Evolutionary conservation across 2,888 invertebrate genomes (phyloP).

Genomic region (Hirtodrosophila cameraria): DNA sequence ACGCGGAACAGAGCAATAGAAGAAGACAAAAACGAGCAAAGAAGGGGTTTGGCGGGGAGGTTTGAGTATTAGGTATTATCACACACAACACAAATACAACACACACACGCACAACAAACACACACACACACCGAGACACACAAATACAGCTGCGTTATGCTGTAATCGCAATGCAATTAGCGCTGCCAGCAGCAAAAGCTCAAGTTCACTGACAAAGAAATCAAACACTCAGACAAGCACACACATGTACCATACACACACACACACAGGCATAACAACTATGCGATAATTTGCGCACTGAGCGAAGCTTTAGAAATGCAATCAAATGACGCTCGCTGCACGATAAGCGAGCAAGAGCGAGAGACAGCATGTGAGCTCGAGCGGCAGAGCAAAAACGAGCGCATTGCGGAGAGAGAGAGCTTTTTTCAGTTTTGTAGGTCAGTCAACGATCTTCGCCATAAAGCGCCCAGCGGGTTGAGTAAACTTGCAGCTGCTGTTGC

Average conservation of each 20-base stretch:
- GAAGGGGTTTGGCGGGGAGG: constrained; percentile 5
- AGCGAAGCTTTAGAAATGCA: constrained; percentile 76
- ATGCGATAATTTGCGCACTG: constrained; percentile 72
- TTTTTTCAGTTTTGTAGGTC: constrained; percentile 68
- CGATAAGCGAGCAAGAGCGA: constrained; percentile 2
- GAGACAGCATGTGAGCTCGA: constrained; percentile 6
- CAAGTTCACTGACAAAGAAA: constrained; percentile 80
- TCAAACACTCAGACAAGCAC: constrained; percentile 53
- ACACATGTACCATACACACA: constrained; percentile 14
- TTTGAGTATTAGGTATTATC: constrained; percentile 65
- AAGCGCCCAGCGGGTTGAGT: constrained; percentile 33
- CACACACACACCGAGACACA: constrained; percentile 3
- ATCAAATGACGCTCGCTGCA: constrained; percentile 73
- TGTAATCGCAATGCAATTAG: constrained; percentile 80
- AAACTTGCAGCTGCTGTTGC: constrained; percentile 48
- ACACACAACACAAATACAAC: constrained; percentile 41
- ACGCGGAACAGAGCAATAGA: constrained; percentile 51
- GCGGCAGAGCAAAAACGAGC: background rate
- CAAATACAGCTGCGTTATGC: constrained; percentile 49
- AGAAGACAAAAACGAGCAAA: constrained; percentile 16
- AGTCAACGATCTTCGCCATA: constrained; percentile 71
- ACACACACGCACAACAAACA: constrained; percentile 11
- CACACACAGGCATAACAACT: constrained; percentile 20
- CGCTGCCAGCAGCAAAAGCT: constrained; percentile 74
- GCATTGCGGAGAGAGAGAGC: constrained; percentile 10